A percentile compares a stretch with the other conserved stretches of the same genome.
Conservation (phyloP, 1,140 invertebrate genomes). For the Eciton burchellii region DNA sequence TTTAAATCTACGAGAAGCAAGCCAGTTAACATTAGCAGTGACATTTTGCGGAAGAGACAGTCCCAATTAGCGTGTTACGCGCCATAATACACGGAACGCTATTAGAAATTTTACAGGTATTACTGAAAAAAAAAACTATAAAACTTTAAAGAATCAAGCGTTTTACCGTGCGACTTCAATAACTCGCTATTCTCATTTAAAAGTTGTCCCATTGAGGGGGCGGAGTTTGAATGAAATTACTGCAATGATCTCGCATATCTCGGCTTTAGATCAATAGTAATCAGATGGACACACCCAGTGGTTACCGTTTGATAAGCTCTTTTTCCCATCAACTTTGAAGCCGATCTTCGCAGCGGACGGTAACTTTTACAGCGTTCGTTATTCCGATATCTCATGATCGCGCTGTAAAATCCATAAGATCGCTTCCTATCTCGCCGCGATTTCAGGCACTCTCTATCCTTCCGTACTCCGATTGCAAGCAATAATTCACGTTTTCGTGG, state of each 20-base stretch:
- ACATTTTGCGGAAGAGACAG: neutral
- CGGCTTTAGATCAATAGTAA: neutral
- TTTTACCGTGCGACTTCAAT: conserved; percentile 23
- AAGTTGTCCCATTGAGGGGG: neutral
- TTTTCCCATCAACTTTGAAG: neutral
- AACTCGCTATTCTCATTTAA: conserved; percentile 33
- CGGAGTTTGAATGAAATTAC: neutral
- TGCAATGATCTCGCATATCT: neutral
- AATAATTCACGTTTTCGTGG: conserved; percentile 24
- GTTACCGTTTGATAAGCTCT: neutral
- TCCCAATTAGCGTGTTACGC: neutral
- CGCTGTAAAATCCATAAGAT: conserved; percentile 4
- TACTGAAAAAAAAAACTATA: neutral
- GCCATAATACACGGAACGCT: neutral
- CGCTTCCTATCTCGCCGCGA: conserved; percentile 15
- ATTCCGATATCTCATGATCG: neutral
- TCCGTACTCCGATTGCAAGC: conserved; percentile 9
- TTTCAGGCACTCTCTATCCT: conserved; percentile 7
- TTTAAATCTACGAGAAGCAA: neutral
- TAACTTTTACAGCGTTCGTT: conserved; percentile 16
- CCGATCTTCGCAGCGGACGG: neutral
- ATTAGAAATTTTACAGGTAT: conserved; percentile 14
- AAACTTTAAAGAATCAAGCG: conserved; percentile 1
- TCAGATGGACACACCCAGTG: neutral
- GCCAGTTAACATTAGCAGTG: neutral